These are phyloP conservation scores for Catocala sponsa DNA, from an alignment of 2,888 invertebrate species.

Conservation along the genomic window DNA sequence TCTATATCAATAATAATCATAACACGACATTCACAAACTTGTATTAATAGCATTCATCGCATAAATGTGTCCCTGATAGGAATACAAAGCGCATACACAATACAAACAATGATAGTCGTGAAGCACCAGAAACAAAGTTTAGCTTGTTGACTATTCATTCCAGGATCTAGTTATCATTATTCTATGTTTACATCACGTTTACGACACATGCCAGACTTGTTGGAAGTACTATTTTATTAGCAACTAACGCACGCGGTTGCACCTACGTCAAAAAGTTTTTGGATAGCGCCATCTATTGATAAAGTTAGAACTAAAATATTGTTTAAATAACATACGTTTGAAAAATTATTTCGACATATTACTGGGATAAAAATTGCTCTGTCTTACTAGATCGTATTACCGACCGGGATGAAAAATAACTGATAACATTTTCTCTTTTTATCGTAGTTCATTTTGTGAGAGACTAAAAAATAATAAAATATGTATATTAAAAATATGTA, in stretches of 20 bases:
- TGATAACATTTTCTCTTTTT: constrained; percentile 72
- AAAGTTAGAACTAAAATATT: no score
- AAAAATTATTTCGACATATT: no score
- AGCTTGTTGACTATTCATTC: constrained; percentile 8
- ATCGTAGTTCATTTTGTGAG: constrained; percentile 65
- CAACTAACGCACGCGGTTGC: no score
- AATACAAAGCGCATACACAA: constrained; percentile 12
- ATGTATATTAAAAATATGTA: not conserved
- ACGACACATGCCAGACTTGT: not conserved
- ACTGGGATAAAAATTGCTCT: no score
- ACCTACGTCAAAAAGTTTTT: no score
- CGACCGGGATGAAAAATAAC: constrained; percentile 20
- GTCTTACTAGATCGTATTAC: no score
- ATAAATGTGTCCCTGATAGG: constrained; percentile 13
- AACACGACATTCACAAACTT: not conserved
- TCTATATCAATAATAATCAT: not conserved
- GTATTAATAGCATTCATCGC: constrained; percentile 7
- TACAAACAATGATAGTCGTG: constrained; percentile 11
- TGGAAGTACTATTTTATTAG: not conserved
- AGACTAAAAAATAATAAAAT: constrained; percentile 71
- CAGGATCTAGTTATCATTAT: constrained; percentile 16
- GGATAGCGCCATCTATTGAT: no score
- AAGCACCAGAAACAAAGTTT: constrained; percentile 6
- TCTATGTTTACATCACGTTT: constrained; percentile 4
- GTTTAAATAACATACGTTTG: no score